Percentiles rank a stretch among this genome's conserved stretches.
phyloP scores from a whole-genome alignment of 2,113 vertebrate genomes.

The Corythaixoides concolor region DNA sequence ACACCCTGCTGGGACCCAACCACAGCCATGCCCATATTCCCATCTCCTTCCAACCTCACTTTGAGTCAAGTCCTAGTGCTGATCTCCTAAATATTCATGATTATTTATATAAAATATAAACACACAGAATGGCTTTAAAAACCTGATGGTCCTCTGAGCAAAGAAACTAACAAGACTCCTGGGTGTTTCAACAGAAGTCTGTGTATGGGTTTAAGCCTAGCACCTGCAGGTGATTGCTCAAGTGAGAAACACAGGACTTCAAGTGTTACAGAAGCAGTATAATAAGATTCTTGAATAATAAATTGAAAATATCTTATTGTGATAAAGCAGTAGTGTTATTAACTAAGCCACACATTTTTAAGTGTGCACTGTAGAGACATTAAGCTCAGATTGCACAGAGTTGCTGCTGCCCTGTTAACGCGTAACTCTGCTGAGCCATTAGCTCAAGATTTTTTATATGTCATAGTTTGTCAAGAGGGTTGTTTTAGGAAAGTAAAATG shows the following conservation, averaged over 20 bases:
- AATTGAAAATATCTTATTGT: background rate
- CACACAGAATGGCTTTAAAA: background rate
- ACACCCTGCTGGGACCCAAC: background rate
- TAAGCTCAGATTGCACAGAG: background rate
- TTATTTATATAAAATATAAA: background rate
- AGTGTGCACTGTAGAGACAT: background rate
- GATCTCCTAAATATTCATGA: background rate
- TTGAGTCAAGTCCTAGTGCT: background rate
- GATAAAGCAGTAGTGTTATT: background rate
- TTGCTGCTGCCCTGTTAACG: background rate
- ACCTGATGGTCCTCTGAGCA: background rate
- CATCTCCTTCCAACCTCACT: fast-evolving
- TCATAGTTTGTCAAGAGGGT: background rate
- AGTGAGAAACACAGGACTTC: background rate
- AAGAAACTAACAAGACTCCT: background rate
- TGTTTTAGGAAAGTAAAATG: background rate
- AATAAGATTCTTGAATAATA: background rate
- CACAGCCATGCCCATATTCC: background rate
- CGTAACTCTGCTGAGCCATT: background rate
- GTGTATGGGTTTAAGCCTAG: background rate
- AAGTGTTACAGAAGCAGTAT: background rate
- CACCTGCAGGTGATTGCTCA: background rate
- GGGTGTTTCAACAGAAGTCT: background rate
- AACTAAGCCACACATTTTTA: background rate
- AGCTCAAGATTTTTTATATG: background rate